Evolutionary conservation across 2,888 invertebrate genomes (phyloP).

Genomic region (Phytoseiulus persimilis): DNA sequence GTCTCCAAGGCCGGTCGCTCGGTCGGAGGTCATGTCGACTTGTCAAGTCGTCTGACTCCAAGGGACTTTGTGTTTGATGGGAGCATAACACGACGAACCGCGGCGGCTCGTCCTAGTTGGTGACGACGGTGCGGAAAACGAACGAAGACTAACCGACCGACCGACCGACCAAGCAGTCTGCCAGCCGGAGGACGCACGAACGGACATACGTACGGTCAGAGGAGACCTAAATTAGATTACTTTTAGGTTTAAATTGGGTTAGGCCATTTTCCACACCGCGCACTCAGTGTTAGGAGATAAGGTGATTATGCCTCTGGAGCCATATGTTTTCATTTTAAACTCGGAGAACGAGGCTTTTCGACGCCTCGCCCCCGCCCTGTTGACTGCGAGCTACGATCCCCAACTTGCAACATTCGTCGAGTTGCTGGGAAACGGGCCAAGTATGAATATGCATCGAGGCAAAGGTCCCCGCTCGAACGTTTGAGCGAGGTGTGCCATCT

Average conservation of each 20-base stretch:
- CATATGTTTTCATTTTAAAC: not conserved
- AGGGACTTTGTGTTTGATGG: not conserved
- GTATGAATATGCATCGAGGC: not conserved
- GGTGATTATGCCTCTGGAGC: not conserved
- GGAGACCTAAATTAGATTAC: conserved; percentile 5
- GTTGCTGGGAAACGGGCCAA: not conserved
- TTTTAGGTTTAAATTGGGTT: not conserved
- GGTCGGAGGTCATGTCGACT: not conserved
- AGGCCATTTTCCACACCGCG: not conserved
- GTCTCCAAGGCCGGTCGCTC: not conserved
- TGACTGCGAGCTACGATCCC: not conserved
- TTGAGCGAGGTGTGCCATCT: not conserved
- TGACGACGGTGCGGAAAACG: not conserved
- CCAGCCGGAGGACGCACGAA: not conserved
- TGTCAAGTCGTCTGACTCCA: not conserved
- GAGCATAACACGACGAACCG: not conserved
- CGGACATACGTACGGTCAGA: not conserved
- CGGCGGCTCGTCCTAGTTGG: not conserved
- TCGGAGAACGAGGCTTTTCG: not conserved
- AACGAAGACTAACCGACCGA: not conserved
- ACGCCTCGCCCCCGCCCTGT: not conserved
- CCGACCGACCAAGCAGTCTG: not conserved
- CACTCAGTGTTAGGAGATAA: not conserved
- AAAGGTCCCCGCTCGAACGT: not conserved
- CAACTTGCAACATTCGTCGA: not conserved